Base-by-base conservation (phyloP, 2,113 vertebrate genomes). In the Spheniscus mendiculus region DNA sequence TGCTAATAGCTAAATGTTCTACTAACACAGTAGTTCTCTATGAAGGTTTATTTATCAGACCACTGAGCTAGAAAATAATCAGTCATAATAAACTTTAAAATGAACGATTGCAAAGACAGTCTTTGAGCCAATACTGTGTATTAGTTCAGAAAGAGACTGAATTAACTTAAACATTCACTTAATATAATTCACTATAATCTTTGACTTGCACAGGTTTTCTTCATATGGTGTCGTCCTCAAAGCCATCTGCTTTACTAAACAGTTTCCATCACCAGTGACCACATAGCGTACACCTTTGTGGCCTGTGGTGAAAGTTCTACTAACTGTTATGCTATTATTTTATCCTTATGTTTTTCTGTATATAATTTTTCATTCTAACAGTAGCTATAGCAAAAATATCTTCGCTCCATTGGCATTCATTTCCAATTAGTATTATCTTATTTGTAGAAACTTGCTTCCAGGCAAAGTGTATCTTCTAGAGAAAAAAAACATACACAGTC, bases 61-160 rank as follows among this genome's bases (percentile, higher is more conserved):
- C 79, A 74, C 49, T 94, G 55, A 97, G 27, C 44, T 96, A 92
- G 59, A 83, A 97, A 95, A 88, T 73, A 96, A 55, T 50, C 45
- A 65, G 58, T 66, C 25, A 55, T 71, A 79, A 62, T 92, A 90
- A 92, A 81, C 25, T 44, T 63, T 38, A 47, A 94, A 63, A 89
- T 65, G 10, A 88, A 83, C 38, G 92, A 34, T 21, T 74, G 61
- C 50, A 74, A 84, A 93, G 55, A 73, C 42, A 80, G 20, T 9
- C 30, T 69, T 71, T 74, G 47, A 69, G 79, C 29, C 67, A 82
- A 61, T n/a, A 50, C 32, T 34, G 3, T 42, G 20, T 36, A 16
- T 49, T 65, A 73, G 6, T 55, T 92, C 23, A 73, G 79, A 89
- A 92, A 82, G 50, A 62, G 38, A 76, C 22, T 45, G 80, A 58